Conservation (phyloP, 2,888 invertebrate species). For the Anticlea derivata region DNA sequence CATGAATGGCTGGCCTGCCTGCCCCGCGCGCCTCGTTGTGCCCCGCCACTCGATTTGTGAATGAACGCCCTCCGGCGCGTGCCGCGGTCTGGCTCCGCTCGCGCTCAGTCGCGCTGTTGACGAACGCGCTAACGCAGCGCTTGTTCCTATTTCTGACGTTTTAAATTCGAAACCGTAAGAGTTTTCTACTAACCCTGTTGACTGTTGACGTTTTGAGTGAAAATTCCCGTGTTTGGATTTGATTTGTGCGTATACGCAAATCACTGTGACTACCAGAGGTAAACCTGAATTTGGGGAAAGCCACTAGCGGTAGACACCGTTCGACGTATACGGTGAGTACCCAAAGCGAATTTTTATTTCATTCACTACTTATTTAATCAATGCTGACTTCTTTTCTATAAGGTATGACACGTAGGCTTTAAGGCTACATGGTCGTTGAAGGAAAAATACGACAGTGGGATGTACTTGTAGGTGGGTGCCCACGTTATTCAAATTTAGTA, state of each 20-base stretch:
- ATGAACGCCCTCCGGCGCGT: constrained; percentile 80
- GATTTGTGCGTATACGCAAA: constrained; percentile 43
- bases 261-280: constrained; percentile 33
- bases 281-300: constrained; percentile 61
- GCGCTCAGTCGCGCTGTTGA: constrained; percentile 74
- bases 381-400: constrained; percentile 55
- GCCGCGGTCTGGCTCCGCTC: constrained; percentile 61
- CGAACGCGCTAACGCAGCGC: constrained; percentile 73
- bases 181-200: constrained; percentile 50
- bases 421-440: constrained; percentile 43
- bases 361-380: constrained; percentile 43
- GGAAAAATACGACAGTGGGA: constrained; percentile 72
- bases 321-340: constrained; percentile 72
- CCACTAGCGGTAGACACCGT: constrained; percentile 58
- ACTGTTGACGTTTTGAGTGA: constrained; percentile 53
- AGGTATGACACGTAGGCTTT: constrained; percentile 72
- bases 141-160: constrained; percentile 63
- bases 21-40: constrained; percentile 54
- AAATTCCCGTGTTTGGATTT: constrained; percentile 43
- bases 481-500: constrained; percentile 72
- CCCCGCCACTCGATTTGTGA: constrained; percentile 76
- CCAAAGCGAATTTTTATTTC: constrained; percentile 58
- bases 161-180: constrained; percentile 67
- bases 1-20: constrained; percentile 71
- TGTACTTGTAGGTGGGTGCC: constrained; percentile 75